These are phyloP conservation scores for Metellina segmentata DNA, from an alignment of 2,888 invertebrate genomes.

Conservation along the genomic window DNA sequence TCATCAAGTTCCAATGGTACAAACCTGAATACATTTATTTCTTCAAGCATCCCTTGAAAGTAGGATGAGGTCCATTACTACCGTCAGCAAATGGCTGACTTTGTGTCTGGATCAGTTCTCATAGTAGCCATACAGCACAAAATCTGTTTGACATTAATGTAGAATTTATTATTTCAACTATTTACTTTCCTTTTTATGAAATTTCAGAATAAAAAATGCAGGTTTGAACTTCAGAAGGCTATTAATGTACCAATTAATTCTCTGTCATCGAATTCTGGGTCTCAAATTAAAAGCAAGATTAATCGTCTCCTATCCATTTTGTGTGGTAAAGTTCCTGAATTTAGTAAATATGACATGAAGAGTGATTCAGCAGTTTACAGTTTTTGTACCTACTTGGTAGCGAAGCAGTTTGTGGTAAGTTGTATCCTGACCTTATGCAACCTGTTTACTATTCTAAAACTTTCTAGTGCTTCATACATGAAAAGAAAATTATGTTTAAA, in stretches of 20 bases:
- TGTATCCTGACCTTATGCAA: not conserved
- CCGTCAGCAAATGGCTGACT: no score
- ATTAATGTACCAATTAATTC: conserved; percentile 94
- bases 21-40: no score
- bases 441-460: no score
- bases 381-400: conserved; percentile 86
- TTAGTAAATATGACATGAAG: conserved; percentile 82
- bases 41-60: no score
- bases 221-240: conserved; percentile 89
- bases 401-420: conserved; percentile 87
- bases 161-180: not conserved
- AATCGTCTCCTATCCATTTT: conserved; percentile 87
- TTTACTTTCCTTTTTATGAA: not conserved
- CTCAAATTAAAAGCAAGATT: conserved; percentile 89
- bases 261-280: conserved; percentile 88
- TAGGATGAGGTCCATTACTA: no score
- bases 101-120: no score
- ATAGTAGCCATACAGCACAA: no score
- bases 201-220: conserved; percentile 87
- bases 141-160: no score
- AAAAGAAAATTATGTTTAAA: no score
- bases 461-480: no score
- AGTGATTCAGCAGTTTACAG: conserved; percentile 77
- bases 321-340: conserved; percentile 86
- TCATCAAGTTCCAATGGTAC: no score